Percentiles rank a stretch among this genome's conserved stretches.
Evolutionary conservation across 2,797 vertebrate genomes (phyloP).

Genomic region (Aeoliscus strigatus): DNA sequence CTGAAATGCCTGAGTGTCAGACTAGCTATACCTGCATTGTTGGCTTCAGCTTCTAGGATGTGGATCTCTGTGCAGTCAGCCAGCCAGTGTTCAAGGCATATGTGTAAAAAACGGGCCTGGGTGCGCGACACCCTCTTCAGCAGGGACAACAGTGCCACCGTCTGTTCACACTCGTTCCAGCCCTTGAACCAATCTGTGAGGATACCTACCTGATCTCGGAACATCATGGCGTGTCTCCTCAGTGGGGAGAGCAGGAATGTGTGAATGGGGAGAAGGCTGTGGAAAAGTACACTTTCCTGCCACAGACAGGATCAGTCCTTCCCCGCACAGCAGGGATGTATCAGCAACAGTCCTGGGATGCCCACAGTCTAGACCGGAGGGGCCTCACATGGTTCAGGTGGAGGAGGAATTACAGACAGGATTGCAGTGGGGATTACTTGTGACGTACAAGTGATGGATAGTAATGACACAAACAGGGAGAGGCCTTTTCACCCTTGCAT

Average conservation of each 20-base stretch:
- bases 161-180: conserved; percentile 98
- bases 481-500: conserved; percentile 41
- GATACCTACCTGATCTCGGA: conserved; percentile 97
- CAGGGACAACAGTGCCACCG: conserved; percentile 91
- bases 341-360: conserved; percentile 69
- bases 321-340: conserved; percentile 69
- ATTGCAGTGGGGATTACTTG: conserved; percentile 34
- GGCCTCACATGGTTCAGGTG: conserved; percentile 88
- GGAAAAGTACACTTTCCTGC: conserved; percentile 49
- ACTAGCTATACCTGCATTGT: conserved; percentile 87
- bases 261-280: conserved; percentile 26
- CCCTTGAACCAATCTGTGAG: conserved; percentile 96
- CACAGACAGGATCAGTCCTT: conserved; percentile 52
- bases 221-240: conserved; percentile 90
- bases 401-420: conserved; percentile 52
- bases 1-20: background rate
- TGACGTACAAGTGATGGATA: conserved; percentile 30
- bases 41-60: conserved; percentile 91
- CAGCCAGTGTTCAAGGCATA: conserved; percentile 94
- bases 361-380: conserved; percentile 70
- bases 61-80: conserved; percentile 94
- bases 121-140: conserved; percentile 92
- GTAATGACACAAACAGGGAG: conserved; percentile 27
- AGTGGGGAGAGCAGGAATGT: conserved; percentile 58
- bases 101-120: conserved; percentile 93